Percentiles rank a stretch among this genome's conserved stretches.
These are phyloP conservation scores for Drosophila diplacantha DNA, from an alignment of 2,888 invertebrate genomes.

Conservation along the genomic window DNA sequence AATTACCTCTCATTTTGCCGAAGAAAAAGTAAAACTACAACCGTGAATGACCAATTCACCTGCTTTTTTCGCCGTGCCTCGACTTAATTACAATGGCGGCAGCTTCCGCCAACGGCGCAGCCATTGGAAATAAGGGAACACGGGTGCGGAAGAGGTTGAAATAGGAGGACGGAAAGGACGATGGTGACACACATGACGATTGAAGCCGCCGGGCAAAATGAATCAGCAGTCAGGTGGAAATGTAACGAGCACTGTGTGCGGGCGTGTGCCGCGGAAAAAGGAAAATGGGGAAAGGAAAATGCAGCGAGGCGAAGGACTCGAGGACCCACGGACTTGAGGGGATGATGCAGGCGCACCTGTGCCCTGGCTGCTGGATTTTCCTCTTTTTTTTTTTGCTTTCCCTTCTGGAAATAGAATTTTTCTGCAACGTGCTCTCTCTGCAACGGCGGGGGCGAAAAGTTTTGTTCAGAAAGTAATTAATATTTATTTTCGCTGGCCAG, in stretches of 20 bases:
- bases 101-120: slow-evolving; percentile 43
- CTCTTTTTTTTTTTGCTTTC: neutral
- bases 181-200: slow-evolving; percentile 39
- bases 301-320: slow-evolving; percentile 16
- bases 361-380: neutral
- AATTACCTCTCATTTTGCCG: neutral
- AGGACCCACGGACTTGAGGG: slow-evolving; percentile 1
- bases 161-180: slow-evolving; percentile 9
- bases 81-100: slow-evolving; percentile 70
- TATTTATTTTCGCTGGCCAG: slow-evolving; percentile 59
- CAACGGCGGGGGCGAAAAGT: slow-evolving; percentile 27
- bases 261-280: slow-evolving; percentile 33
- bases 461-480: slow-evolving; percentile 68
- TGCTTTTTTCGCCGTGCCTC: slow-evolving; percentile 29
- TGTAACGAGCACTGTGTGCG: slow-evolving; percentile 45
- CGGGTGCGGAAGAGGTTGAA: neutral
- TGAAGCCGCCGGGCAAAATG: slow-evolving; percentile 51
- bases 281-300: slow-evolving; percentile 4
- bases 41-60: neutral
- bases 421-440: slow-evolving; percentile 9
- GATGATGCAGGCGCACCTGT: slow-evolving; percentile 22
- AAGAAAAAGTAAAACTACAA: too few relatives aligned
- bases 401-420: slow-evolving; percentile 21
- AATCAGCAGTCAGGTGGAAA: slow-evolving; percentile 52
- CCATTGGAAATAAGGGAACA: slow-evolving; percentile 24